Evolutionary conservation across 2,888 invertebrate species (phyloP), one percentile per base, ranked within the genome.

Genomic region (Dryobota labecula): DNA sequence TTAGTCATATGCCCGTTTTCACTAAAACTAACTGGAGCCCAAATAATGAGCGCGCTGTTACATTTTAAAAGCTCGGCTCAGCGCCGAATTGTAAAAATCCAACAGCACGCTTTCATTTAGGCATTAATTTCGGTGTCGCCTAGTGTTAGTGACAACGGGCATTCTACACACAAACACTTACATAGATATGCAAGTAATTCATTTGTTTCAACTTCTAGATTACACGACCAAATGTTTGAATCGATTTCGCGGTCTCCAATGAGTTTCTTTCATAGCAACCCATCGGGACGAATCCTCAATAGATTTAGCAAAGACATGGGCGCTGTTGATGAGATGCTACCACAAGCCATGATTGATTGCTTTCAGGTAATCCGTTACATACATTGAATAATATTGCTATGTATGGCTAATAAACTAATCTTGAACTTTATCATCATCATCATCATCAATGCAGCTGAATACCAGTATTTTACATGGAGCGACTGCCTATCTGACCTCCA

Each of bases 291-390:
- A 70, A 97, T 99, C 76, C 94, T 99, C 33, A 96, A 96, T 78
- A 91, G 98, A 72, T 98, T 99, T 88, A 98, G 98, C 53, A 98
- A 98, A 91, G 99, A 99, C 88, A 97, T 98, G 91, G 98, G 98
- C 0, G 96, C 97, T 0, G 97, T 98, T 62, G 98, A 98, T 89
- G 98, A 98, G 88, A 88, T 97, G 62, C 91, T 98, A 18, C 98
- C 98, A 0, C 97, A 97, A 89, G 97, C 97, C 2, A 96, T 97
- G 88, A 93, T 98, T n/a, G 98, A 98, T 89, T 96, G 97, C 60
- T 96, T 96, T 80, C 97, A 97, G 94, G 96, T 96, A 84, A 79
- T 51, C 51, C 15, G 7, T n/a, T 15, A 36, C 18, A 15, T 24
- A n/a, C 6, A 0, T 38, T 1, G 51, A 60, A 20, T 36, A 43